Evolutionary conservation across 1,140 invertebrate species (phyloP).

Genomic region (Drosophila kikkawai): DNA sequence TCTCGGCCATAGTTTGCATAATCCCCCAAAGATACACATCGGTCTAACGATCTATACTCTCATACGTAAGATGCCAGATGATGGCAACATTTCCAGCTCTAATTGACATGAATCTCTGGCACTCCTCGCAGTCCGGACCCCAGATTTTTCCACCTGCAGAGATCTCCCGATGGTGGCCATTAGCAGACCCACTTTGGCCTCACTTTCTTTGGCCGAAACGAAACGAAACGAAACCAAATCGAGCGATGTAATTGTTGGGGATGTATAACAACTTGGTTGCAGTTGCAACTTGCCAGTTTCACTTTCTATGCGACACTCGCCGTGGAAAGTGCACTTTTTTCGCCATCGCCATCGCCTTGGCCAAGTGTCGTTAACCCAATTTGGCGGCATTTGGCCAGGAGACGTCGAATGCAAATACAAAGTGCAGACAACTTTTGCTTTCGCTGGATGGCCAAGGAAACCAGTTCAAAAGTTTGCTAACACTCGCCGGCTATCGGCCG

Average conservation of each 20-base stretch:
- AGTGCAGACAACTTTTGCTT: conserved; percentile 74
- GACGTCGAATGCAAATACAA: conserved; percentile 52
- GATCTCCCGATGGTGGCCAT: conserved; percentile 33
- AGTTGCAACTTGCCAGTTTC: conserved; percentile 62
- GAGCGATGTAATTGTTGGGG: conserved; percentile 73
- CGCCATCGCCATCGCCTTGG: conserved; percentile 48
- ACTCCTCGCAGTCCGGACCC: conserved; percentile 15
- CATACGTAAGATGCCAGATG: conserved; percentile 46
- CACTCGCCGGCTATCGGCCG: conserved; percentile 41
- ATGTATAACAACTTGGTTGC: conserved; percentile 59
- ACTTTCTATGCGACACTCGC: conserved; percentile 78
- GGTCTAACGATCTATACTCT: conserved; percentile 39
- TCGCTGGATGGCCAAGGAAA: conserved; percentile 67
- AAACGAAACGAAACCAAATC: conserved; percentile 50
- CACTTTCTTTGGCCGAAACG: conserved; percentile 68
- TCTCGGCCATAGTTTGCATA: conserved; percentile 39
- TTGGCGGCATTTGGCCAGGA: conserved; percentile 78
- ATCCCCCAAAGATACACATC: conserved; percentile 38
- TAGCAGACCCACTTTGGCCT: conserved; percentile 53
- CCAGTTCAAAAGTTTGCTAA: conserved; percentile 76
- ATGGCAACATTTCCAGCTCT: conserved; percentile 46
- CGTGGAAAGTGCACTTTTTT: conserved; percentile 66
- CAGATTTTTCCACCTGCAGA: conserved; percentile 23
- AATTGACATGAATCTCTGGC: conserved; percentile 43
- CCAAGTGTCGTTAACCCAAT: conserved; percentile 80